Evolutionary conservation across 2,888 invertebrate genomes (phyloP), one percentile per base, ranked within the genome.

Genomic region (Augochlorella aurata): DNA sequence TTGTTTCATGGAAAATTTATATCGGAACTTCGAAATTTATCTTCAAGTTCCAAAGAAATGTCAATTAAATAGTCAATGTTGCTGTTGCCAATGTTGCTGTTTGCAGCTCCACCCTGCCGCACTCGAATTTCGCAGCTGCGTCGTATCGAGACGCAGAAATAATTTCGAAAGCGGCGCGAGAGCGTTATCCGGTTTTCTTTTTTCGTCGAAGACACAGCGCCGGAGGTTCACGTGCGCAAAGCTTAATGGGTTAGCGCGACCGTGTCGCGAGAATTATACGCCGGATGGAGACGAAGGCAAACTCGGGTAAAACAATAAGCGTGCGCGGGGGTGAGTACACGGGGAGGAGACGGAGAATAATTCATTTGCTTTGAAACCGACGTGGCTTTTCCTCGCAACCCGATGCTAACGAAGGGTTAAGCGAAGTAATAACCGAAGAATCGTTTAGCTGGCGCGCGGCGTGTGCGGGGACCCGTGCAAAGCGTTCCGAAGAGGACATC

Each of bases 331-430:
- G 29, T 16, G 52, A n/a, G 38, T 47, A 49, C 14, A 52, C 16
- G 61, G 45, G 54, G 21, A 67, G 10, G n/a, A 44, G 29, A 66
- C 67, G 73, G 61, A 68, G 73, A 79, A 85, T 85, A 85, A 85
- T 82, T 68, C 78, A 70, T 85, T 85, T 76, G 76, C 81, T 79
- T 81, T 81, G 78, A 85, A 74, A 74, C 29, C 74, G 49, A 75
- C 74, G 73, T 69, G 77, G 77, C 77, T 72, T 72, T 54, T 52
- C 44, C 47, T 49, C 45, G 67, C 69, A 47, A 61, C 49, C 18
- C 47, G 63, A 63, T n/a, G 75, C 50, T 77, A 74, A 84, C 84
- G 61, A 74, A 72, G 63, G 80, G 58, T 84, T 84, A 77, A 84
- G 71, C 61, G 72, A 81, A 77, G 71, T 84, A 72, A 52, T 68